These are phyloP conservation scores for Zaprionus gabonicus DNA, from an alignment of 1,140 invertebrate species.

Conservation along the genomic window DNA sequence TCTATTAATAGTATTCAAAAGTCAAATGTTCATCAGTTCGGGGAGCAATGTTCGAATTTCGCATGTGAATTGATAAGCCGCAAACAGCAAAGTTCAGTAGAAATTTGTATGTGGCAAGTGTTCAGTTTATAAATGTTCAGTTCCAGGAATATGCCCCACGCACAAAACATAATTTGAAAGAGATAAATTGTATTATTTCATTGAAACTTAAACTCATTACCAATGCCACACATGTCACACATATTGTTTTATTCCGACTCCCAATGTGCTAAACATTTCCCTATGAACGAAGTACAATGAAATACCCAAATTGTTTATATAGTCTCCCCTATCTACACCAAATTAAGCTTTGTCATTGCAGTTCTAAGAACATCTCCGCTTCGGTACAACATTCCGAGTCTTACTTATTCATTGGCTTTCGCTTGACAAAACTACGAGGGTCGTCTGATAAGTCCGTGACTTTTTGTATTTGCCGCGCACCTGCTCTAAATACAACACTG, in stretches of 20 bases:
- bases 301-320: too few species aligned
- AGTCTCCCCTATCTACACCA: too few species aligned
- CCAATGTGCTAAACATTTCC: too few species aligned
- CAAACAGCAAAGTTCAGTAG: conserved; percentile 1
- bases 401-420: background rate
- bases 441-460: too few species aligned
- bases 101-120: background rate
- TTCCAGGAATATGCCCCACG: conserved; percentile 10
- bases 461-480: too few species aligned
- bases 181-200: background rate
- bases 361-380: background rate
- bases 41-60: background rate
- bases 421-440: conserved; percentile 21
- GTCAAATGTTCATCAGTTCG: background rate
- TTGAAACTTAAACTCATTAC: background rate
- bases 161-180: background rate
- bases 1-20: background rate
- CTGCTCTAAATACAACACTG: too few species aligned
- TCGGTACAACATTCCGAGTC: background rate
- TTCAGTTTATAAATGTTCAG: background rate
- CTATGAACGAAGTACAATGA: too few species aligned
- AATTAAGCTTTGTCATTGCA: too few species aligned
- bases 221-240: conserved; percentile 3
- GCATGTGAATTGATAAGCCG: background rate
- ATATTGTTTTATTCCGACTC: too few species aligned